These are phyloP conservation scores for Dynastes tityus DNA, from an alignment of 2,888 invertebrate species.

Conservation along the genomic window DNA sequence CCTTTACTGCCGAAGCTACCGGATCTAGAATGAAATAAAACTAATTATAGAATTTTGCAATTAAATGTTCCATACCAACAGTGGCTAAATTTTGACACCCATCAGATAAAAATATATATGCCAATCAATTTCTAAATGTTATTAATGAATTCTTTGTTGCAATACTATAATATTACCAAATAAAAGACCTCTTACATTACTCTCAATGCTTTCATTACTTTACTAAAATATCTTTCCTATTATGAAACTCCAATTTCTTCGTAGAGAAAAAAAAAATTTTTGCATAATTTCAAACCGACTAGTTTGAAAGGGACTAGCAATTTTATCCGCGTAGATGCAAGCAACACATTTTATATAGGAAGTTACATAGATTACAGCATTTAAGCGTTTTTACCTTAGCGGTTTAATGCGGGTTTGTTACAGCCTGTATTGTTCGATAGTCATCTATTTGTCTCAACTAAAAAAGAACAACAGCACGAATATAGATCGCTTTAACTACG, in stretches of 20 bases:
- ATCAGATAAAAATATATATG: too few relatives aligned
- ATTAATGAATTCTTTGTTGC: too few relatives aligned
- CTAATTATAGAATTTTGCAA: too few relatives aligned
- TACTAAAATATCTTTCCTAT: too few relatives aligned
- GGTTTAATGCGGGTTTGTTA: neutral
- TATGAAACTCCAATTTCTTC: too few relatives aligned
- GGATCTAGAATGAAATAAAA: constrained; percentile 51
- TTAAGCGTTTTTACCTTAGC: constrained; percentile 6
- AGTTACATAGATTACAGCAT: constrained; percentile 8
- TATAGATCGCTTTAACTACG: constrained; percentile 4
- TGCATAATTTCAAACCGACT: neutral
- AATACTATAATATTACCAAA: too few relatives aligned
- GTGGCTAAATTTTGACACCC: too few relatives aligned
- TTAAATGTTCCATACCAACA: too few relatives aligned
- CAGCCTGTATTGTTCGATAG: constrained; percentile 13
- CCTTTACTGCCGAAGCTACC: constrained; percentile 65
- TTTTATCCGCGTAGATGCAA: neutral
- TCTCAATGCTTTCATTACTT: too few relatives aligned
- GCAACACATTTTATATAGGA: neutral
- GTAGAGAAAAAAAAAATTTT: too few relatives aligned
- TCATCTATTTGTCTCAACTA: constrained; percentile 15
- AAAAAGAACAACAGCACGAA: neutral
- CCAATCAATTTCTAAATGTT: too few relatives aligned
- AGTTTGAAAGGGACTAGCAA: neutral
- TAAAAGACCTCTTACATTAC: too few relatives aligned